Base-by-base conservation (phyloP, 2,888 invertebrate genomes). In the Pelosia muscerda region DNA sequence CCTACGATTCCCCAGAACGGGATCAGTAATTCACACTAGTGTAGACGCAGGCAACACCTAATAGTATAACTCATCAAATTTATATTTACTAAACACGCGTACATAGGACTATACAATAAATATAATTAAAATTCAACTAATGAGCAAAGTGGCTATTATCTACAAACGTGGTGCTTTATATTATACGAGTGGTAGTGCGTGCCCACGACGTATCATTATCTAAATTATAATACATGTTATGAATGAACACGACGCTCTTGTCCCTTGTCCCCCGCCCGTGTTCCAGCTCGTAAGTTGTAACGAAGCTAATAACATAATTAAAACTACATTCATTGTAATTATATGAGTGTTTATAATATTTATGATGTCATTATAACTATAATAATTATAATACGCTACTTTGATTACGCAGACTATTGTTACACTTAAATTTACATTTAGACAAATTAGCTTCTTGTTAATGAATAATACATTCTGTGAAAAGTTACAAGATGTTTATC, bases 201-300 rank as follows among this genome's bases (percentile, higher is more conserved):
- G 77, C 67, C 64, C 71, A 76, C 76, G 72, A 74, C 63, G 42
- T 77, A 72, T 73, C 31, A 77, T 82, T 81, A 77, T 63, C 65
- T 72, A 72, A 75, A 73, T 71, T 72, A 77, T 77, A 77, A 71
- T 64, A 72, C 56, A 66, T 69, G 61, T 69, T 49, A 71, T 80
- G 76, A 82, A 77, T 76, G 75, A 68, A 72, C 74, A 69, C 66
- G 71, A 59, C 70, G 63, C 65, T 25, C 65, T 60, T 68, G 70
- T 77, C 63, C 64, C 65, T 60, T 55, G n/a, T 54, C 34, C 64
- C 26, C 26, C 34, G 26, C 42, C 61, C 64, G 55, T 58, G 59
- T 62, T 66, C 70, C 56, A 59, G 67, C 54, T 68, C 59, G 65
- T 64, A 65, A 63, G 68, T 60, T 72, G 53, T 63, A 63, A 58